Conservation (phyloP, 2,888 invertebrate species). For the Tipula confusa region DNA sequence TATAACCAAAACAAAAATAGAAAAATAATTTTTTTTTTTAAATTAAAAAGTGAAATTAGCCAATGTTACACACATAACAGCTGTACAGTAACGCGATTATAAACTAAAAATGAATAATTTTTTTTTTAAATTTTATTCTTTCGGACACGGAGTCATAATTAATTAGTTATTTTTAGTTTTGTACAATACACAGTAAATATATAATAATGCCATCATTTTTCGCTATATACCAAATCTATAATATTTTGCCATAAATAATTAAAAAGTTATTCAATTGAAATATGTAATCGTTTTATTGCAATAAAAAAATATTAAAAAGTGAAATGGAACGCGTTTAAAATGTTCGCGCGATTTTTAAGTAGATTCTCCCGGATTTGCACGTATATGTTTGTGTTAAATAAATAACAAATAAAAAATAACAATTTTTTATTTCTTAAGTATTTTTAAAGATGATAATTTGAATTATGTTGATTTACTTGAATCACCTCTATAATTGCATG, state of each 20-base stretch:
- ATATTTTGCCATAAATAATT: slow-evolving; percentile 15
- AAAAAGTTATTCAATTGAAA: neutral
- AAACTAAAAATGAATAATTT: neutral
- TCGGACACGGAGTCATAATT: neutral
- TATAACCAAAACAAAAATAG: neutral
- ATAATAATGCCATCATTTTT: slow-evolving; percentile 7
- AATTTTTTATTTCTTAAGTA: too few species aligned
- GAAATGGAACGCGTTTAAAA: neutral
- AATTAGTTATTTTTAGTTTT: neutral
- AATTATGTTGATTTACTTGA: neutral
- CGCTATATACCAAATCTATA: neutral
- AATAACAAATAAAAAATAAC: neutral
- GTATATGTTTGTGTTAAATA: neutral
- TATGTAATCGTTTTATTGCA: neutral
- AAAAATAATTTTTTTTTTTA: too few species aligned
- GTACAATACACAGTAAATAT: neutral
- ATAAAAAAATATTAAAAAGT: neutral
- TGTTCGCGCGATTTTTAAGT: neutral
- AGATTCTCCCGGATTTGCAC: neutral
- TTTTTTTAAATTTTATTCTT: neutral
- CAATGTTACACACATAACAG: neutral
- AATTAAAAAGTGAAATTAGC: slow-evolving; percentile 21
- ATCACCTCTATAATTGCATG: neutral
- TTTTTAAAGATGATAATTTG: neutral
- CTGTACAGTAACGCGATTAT: neutral